A percentile compares a stretch with the other conserved stretches of the same genome.
These are phyloP conservation scores for Pedetes capensis DNA, from an alignment of 2,113 vertebrate genomes.

Conservation along the genomic window DNA sequence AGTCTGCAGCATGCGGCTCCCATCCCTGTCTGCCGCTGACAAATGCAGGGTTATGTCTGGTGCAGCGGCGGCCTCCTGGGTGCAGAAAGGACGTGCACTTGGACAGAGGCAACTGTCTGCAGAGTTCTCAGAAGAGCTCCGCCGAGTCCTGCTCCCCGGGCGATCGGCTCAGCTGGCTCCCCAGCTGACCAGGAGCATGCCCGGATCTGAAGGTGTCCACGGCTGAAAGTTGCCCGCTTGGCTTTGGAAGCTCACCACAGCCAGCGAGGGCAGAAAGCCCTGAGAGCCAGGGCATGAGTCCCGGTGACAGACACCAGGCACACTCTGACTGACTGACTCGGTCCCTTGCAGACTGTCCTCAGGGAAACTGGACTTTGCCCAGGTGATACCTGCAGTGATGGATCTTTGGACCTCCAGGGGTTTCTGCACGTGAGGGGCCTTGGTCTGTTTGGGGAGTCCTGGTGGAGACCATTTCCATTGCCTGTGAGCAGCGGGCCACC, in stretches of 20 bases:
- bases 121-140: background rate
- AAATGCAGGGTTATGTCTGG: conserved; percentile 31
- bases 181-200: fast-evolving
- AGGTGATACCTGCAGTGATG: fast-evolving
- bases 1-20: background rate
- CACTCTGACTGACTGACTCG: background rate
- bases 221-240: background rate
- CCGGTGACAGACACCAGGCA: too few relatives aligned
- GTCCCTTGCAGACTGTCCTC: background rate
- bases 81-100: background rate
- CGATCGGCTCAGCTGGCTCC: background rate
- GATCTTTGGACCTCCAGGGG: fast-evolving
- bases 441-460: fast-evolving
- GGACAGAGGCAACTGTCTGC: background rate
- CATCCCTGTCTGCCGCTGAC: background rate
- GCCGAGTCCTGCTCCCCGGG: background rate
- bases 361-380: fast-evolving
- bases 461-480: background rate
- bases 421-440: background rate
- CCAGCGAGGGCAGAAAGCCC: background rate
- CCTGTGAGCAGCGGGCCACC: fast-evolving
- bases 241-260: background rate
- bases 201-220: fast-evolving
- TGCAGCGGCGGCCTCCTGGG: background rate
- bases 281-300: fast-evolving